Percentiles rank a stretch among this genome's conserved stretches.
Conservation (phyloP, 2,113 vertebrate species). For the Struthio camelus region DNA sequence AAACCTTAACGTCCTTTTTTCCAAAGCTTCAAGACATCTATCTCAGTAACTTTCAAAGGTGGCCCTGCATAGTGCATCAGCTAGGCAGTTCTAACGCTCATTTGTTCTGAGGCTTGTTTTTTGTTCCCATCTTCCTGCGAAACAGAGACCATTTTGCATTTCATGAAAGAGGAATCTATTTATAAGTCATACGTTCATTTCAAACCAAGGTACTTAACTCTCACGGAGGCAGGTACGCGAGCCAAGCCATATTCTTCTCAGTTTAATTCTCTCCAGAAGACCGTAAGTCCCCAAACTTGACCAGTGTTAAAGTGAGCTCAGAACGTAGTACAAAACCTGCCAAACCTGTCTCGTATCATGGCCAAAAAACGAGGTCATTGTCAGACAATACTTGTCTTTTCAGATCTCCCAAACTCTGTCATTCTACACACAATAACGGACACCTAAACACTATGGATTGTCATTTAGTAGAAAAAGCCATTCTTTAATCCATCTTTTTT, state of each 20-base stretch:
- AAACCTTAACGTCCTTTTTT: not conserved
- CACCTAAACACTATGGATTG: accelerated
- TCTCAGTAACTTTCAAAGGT: not conserved
- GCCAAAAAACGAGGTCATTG: not conserved
- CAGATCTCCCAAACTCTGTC: not conserved
- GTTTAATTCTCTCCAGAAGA: not conserved
- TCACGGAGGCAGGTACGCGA: not conserved
- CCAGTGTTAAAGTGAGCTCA: not conserved
- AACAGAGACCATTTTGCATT: constrained; percentile 14
- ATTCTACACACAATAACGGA: not conserved
- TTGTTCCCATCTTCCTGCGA: not conserved
- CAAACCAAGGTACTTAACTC: not conserved
- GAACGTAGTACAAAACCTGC: not conserved
- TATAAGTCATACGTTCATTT: not conserved
- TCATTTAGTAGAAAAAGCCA: not conserved
- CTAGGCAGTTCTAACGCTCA: not conserved
- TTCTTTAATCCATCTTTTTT: not conserved
- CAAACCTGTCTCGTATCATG: accelerated
- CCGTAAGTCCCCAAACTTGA: not conserved
- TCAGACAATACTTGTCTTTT: no score
- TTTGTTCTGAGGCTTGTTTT: not conserved
- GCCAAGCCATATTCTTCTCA: not conserved
- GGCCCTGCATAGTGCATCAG: not conserved
- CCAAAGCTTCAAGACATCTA: not conserved
- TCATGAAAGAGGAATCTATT: constrained; percentile 43